Base-by-base conservation (phyloP, 2,797 vertebrate species). In the Trachops cirrhosus region DNA sequence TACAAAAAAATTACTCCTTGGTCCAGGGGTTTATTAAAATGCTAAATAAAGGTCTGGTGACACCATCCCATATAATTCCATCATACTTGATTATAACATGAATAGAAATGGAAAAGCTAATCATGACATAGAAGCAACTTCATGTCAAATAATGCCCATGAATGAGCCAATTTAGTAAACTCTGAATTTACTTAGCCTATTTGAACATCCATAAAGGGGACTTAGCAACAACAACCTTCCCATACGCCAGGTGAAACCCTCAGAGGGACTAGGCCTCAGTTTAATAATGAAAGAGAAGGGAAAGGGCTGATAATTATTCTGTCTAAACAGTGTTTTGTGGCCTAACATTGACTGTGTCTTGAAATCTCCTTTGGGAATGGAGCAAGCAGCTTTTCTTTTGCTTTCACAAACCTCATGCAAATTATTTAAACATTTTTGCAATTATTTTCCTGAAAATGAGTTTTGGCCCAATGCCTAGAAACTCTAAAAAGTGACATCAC, bases 11-110 rank as follows among this genome's bases (percentile, higher is more conserved):
- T 97, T 98, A 97, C 96, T 97, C 95, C 86, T 97, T 97, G 97
- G 97, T 95, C 94, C 89, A 96, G 97, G 97, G 97, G 97, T 98
- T 97, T 97, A 97, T 98, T 97, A 97, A 98, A 97, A 97, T 97
- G 96, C 97, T 97, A 96, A 97, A 97, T 97, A 97, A 97, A 97
- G 97, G 91, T 93, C 96, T 97, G 97, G 97, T 88, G 78, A 91
- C 95, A 73, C 41, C 62, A 83, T 64, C 87, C 41, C 48, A 62
- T 59, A 44, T 59, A 92, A 96, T 96, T 89, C 84, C 39, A 88
- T 83, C 79, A 44, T 71, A 68, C 79, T 71, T 64, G 83, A 94
- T 84, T 91, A 59, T 79, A 89, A 92, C 75, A 79, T 80, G 62
- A 93, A 96, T 80, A 89, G 52, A 84, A 96, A 96, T 80, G 93